phyloP scores from a whole-genome alignment of 2,113 vertebrate genomes.

The Pedionomus torquatus region DNA sequence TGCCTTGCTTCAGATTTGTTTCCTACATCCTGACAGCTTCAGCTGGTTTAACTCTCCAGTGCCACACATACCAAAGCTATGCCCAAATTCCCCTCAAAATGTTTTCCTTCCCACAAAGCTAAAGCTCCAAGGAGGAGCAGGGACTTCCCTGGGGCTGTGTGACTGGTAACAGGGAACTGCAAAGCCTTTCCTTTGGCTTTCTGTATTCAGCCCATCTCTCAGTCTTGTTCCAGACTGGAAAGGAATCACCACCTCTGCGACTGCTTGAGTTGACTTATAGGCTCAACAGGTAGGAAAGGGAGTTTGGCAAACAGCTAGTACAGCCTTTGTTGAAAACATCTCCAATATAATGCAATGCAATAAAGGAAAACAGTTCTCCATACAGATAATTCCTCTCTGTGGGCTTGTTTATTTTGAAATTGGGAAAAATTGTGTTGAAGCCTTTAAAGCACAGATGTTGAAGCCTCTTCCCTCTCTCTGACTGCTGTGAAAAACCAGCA shows the following conservation, averaged over 20 bases:
- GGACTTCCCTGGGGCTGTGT: background rate
- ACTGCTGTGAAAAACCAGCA: background rate
- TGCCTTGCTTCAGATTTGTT: background rate
- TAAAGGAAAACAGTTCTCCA: background rate
- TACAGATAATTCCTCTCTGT: background rate
- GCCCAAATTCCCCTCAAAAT: background rate
- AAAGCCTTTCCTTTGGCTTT: background rate
- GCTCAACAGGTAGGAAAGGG: background rate
- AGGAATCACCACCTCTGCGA: background rate
- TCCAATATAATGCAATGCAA: background rate
- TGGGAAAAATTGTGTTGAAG: background rate
- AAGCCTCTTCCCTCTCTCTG: background rate
- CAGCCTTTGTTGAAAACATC: background rate
- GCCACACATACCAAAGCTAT: background rate
- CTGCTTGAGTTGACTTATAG: background rate
- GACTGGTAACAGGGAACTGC: background rate
- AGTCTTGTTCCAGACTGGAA: background rate
- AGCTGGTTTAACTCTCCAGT: background rate
- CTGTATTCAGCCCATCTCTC: background rate
- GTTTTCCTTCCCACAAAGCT: background rate
- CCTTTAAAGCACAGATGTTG: background rate
- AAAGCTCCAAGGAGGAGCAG: background rate
- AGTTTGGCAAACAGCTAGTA: rapidly evolving
- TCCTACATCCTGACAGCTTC: background rate
- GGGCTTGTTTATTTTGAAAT: background rate